These are phyloP conservation scores for Dascyllus trimaculatus DNA, from an alignment of 2,113 vertebrate genomes.

Conservation along the genomic window DNA sequence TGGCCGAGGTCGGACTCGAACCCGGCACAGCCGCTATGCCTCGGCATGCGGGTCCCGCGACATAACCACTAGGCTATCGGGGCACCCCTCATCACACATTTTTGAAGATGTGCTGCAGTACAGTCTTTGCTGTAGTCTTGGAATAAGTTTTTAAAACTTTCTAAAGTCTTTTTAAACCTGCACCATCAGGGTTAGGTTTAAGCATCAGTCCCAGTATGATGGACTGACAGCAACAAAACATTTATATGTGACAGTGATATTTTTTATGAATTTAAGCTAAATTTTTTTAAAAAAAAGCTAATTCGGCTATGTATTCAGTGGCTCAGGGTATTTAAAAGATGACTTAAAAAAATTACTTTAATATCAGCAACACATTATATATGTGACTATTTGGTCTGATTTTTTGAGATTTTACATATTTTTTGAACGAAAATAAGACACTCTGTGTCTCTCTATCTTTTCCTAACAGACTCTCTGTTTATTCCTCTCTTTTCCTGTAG, in stretches of 20 bases:
- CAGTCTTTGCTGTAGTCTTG: not conserved
- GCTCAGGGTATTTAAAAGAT: not conserved
- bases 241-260: too few relatives aligned
- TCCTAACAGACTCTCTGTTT: not conserved
- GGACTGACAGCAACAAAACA: not conserved
- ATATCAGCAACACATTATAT: not conserved
- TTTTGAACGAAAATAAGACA: not conserved
- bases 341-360: not conserved
- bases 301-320: not conserved
- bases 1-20: too few relatives aligned
- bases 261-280: not conserved
- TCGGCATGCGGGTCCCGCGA: too few relatives aligned
- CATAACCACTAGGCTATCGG: too few relatives aligned
- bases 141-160: not conserved
- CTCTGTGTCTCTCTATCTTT: too few relatives aligned
- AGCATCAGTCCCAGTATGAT: not conserved
- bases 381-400: not conserved
- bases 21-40: too few relatives aligned
- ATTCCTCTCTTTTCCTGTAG: conserved; percentile 28
- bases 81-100: too few relatives aligned
- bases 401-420: not conserved
- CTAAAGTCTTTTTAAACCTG: not conserved
- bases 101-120: too few relatives aligned
- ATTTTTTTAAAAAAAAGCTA: too few relatives aligned
- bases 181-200: not conserved